Conservation (phyloP, 2,113 vertebrate genomes). For the Phalacrocorax aristotelis region DNA sequence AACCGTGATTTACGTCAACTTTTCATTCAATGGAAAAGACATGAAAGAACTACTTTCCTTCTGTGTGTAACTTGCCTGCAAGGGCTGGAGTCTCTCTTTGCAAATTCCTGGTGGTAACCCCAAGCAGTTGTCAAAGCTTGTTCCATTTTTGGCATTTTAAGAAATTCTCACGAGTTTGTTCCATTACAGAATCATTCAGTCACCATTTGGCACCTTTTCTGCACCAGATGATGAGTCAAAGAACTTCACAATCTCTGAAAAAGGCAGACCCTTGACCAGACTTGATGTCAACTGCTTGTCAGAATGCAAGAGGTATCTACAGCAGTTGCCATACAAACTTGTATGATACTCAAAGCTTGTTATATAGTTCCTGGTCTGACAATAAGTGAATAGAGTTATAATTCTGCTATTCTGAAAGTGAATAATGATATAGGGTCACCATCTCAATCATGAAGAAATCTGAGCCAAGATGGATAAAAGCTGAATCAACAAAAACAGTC, state of each 20-base stretch:
- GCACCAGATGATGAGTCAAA: background rate
- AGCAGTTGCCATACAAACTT: background rate
- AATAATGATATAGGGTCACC: background rate
- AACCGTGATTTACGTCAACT: conserved; percentile 7
- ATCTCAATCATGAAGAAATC: background rate
- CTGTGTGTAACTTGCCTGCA: conserved; percentile 1
- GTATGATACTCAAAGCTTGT: background rate
- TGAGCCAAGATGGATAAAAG: background rate
- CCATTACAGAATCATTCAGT: background rate
- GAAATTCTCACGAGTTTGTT: background rate
- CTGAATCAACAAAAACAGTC: conserved; percentile 19
- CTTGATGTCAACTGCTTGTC: background rate
- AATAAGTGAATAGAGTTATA: background rate
- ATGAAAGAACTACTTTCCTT: conserved; percentile 35
- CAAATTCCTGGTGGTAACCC: conserved; percentile 15
- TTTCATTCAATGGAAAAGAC: conserved; percentile 36
- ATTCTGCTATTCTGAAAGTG: background rate
- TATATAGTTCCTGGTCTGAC: background rate
- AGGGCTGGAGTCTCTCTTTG: background rate
- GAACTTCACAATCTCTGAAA: background rate
- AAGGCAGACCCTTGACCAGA: background rate
- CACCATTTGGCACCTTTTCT: background rate
- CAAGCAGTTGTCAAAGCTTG: conserved; percentile 1
- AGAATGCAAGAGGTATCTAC: background rate
- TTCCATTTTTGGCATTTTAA: background rate